Evolutionary conservation across 1,140 invertebrate genomes (phyloP), one percentile per base, ranked within the genome.

Genomic region (Zelostemma sp.): DNA sequence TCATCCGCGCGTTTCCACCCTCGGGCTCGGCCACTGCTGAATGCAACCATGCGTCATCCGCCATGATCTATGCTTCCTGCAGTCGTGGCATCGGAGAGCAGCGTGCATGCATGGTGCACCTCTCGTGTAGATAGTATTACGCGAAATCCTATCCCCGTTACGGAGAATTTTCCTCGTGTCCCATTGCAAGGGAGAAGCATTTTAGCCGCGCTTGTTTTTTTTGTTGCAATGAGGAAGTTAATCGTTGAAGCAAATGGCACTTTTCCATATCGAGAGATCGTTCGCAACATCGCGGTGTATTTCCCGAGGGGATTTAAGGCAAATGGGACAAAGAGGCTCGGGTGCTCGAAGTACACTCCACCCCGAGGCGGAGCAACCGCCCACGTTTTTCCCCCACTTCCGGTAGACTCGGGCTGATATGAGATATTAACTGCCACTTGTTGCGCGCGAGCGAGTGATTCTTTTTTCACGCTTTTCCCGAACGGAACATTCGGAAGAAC

Each of bases 371-470:
- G 76, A 76, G 74, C 68, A 55, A 72, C 67, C 73, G 70, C 70
- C 75, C 62, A 62, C 64, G 66, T 65, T 54, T 62, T 64, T 16
- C 62, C 60, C 68, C 69, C 64, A 56, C 58, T 65, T 69, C 60
- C 64, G 49, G 51, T 55, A 17, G 46, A 53, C 41, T 55, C 56
- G 74, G 61, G 77, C 77, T 80, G 82, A 84, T 85, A 84, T 82
- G 81, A 82, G 81, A 82, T 85, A 85, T 85, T 82, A 84, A 66
- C 72, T 61, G 80, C 80, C 83, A 85, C 84, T 85, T 85, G 83
- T 85, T 85, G 84, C 82, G 67, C 55, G 35, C 54, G 40, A 53
- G 51, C 31, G 50, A 70, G 55, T 73, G 71, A 60, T 72, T 66
- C 61, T 69, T 72, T 71, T 73, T 74, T 72, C 54, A 67, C 45